Evolutionary conservation across 2,113 vertebrate genomes (phyloP), one percentile per base, ranked within the genome.

Genomic region (Pionites leucogaster): DNA sequence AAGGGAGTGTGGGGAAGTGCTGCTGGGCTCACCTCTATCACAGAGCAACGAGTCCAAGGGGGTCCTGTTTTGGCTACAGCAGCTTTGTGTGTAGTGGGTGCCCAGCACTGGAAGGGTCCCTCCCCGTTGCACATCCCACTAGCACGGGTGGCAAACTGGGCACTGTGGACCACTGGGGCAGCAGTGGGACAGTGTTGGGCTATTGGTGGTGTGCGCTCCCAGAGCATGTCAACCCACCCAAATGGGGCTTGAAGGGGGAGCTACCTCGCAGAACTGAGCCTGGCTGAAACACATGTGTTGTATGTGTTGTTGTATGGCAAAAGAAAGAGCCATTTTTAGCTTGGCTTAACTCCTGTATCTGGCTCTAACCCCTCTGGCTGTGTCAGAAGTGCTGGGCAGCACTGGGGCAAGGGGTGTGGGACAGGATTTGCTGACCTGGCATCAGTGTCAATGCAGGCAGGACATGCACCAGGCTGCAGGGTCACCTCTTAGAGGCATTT

Each of bases 141-240:
- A 62, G 29, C 31, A 44, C 8, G 9, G 37, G 13, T 29, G 52
- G n/a, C 11, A 7, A 14, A 22, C 29, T 44, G 74, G 68, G 62
- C 50, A 14, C 22, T 35, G 28, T 27, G 62, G 15, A 24, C 10
- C 5, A 7, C 35, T 7, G 55, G 67, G 59, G 20, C 50, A 13
- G 37, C 0, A 7, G 0, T n/a, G 82, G 60, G 53, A 19, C 17
- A 52, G 59, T 0, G 0, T 0, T 19, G 39, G 27, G 8, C 18
- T 35, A 15, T 81, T 17, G 53, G 17, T 3, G 41, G 41, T 37
- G 62, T 0, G 1, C 29, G 1, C 29, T 75, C 49, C 47, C 11
- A 14, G 53, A 55, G 20, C 22, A 6, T 3, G 0, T 17, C 63
- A 80, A 37, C 29, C 13, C 5, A 3, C 18, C 28, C 31, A 25